Evolutionary conservation across 2,113 vertebrate species (phyloP).

Genomic region (Lates calcarifer): DNA sequence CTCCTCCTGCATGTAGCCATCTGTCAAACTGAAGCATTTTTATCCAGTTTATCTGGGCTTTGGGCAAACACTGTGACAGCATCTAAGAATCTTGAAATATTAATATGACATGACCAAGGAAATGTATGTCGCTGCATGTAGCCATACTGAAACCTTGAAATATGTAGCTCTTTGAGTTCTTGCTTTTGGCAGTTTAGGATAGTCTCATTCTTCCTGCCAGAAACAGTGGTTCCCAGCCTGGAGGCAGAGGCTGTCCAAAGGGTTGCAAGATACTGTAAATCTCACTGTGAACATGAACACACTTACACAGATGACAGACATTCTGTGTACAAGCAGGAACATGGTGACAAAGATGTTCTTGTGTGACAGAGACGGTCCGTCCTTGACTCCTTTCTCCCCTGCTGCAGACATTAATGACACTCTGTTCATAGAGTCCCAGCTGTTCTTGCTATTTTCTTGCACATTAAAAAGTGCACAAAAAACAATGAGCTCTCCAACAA

Average conservation of each 20-base stretch:
- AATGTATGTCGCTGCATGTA: neutral
- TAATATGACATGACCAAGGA: neutral
- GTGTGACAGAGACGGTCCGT: slow-evolving; percentile 48
- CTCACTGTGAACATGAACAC: neutral
- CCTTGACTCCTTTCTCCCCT: slow-evolving; percentile 31
- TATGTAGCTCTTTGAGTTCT: neutral
- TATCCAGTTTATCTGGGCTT: neutral
- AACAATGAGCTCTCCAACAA: neutral
- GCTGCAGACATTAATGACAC: slow-evolving; percentile 32
- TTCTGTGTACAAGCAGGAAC: neutral
- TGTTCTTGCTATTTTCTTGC: slow-evolving; percentile 9
- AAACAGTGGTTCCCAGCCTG: neutral
- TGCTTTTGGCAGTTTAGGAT: neutral
- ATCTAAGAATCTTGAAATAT: slow-evolving; percentile 6
- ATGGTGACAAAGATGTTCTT: slow-evolving; percentile 35
- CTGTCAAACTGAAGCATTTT: neutral
- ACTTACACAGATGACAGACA: slow-evolving; percentile 12
- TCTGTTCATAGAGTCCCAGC: slow-evolving; percentile 9
- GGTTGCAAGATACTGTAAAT: neutral
- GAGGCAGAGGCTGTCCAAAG: neutral
- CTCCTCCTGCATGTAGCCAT: neutral
- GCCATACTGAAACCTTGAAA: neutral
- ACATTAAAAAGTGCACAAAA: slow-evolving; percentile 1
- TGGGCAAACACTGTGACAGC: neutral
- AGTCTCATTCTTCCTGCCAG: neutral